These are phyloP conservation scores for Muscicapa comitata DNA, from an alignment of 2,797 vertebrate species.

Conservation along the genomic window DNA sequence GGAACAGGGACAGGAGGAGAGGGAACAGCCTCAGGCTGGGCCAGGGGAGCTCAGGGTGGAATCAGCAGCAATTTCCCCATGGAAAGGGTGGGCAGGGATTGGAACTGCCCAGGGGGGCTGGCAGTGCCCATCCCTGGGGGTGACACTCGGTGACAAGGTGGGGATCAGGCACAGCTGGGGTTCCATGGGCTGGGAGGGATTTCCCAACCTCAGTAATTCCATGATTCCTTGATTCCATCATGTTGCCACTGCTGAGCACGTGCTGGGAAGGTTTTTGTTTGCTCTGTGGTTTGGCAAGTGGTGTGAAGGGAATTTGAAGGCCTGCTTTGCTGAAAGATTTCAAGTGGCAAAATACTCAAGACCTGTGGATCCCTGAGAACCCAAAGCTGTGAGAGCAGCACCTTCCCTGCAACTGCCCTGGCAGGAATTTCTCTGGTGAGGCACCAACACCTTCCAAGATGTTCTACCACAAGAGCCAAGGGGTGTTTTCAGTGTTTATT, in stretches of 20 bases:
- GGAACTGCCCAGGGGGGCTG: background rate
- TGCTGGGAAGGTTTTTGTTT: background rate
- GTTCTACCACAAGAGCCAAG: background rate
- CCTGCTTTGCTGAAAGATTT: background rate
- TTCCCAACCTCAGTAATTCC: background rate
- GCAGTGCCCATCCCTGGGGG: background rate
- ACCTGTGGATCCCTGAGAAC: background rate
- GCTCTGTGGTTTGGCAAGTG: background rate
- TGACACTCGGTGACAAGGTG: background rate
- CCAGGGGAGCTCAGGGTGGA: background rate
- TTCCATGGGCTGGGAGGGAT: accelerated
- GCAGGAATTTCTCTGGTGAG: background rate
- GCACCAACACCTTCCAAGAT: background rate
- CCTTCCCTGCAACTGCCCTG: background rate
- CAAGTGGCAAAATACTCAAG: background rate
- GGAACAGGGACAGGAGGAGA: background rate
- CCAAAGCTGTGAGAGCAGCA: background rate
- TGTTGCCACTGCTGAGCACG: background rate
- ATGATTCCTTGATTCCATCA: too few relatives aligned
- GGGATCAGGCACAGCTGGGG: accelerated
- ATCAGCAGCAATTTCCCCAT: background rate
- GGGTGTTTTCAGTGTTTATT: background rate
- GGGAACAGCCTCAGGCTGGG: background rate
- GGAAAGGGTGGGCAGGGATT: accelerated
- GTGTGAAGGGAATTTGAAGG: background rate